Percentiles rank a stretch among this genome's conserved stretches.
phyloP scores from a whole-genome alignment of 2,113 vertebrate genomes.

The Passer montanus region DNA sequence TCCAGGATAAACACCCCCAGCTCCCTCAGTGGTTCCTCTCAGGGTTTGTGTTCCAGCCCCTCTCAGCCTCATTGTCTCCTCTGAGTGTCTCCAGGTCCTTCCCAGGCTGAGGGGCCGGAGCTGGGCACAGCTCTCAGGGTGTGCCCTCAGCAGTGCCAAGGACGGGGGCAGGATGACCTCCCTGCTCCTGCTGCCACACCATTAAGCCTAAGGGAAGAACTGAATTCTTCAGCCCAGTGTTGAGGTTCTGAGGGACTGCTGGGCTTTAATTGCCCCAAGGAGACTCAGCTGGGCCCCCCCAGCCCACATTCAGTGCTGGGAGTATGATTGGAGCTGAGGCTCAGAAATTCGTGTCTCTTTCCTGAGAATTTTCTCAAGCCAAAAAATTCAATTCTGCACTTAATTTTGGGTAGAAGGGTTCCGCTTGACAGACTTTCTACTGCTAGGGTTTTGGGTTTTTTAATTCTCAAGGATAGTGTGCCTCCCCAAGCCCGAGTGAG shows the following conservation, averaged over 20 bases:
- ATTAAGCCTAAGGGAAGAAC: not conserved
- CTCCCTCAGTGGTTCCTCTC: no score
- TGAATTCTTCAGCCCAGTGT: not conserved
- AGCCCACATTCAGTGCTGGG: not conserved
- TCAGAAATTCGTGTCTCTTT: accelerated
- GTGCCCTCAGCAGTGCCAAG: no score
- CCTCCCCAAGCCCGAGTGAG: not conserved
- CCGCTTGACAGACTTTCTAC: accelerated
- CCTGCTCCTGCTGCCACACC: not conserved
- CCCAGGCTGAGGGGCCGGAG: not conserved
- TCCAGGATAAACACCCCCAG: no score
- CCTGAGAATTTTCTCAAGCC: accelerated
- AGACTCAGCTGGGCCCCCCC: not conserved
- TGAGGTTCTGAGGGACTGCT: accelerated
- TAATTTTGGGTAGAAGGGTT: not conserved
- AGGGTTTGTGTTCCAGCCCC: not conserved
- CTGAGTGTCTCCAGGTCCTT: not conserved
- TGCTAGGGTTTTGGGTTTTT: not conserved
- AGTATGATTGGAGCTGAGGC: not conserved
- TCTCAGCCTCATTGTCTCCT: not conserved
- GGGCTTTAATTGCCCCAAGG: not conserved
- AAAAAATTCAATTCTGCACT: not conserved
- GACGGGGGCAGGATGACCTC: not conserved
- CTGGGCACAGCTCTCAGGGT: no score
- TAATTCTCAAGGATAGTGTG: accelerated